Base-by-base conservation (phyloP, 2,797 vertebrate species). In the Heterohyrax brucei region DNA sequence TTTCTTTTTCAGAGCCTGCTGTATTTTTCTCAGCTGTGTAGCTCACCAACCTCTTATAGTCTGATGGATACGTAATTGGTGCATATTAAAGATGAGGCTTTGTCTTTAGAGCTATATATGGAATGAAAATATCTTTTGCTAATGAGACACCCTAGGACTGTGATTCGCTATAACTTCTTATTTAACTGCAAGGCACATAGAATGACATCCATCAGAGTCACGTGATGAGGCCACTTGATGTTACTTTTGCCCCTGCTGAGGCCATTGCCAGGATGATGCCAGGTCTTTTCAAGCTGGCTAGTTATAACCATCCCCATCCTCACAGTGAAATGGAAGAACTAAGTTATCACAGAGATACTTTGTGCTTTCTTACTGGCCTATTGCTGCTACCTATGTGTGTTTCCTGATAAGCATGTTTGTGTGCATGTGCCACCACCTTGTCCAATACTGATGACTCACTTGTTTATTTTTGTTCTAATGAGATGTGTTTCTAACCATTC, bases 391-490 rank as follows among this genome's bases (percentile, higher is more conserved):
- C 28, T 12, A 0, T 13, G 39, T 87, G 14, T 87, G 22, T 84
- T 59, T 93, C 28, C 33, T 80, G 73, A 91, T 64, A 44, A 76
- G 28, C 0, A 0, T 28, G 39, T 61, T 53, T 44, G 9, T 62
- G 46, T 89, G 87, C 82, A 81, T 87, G 89, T 87, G 46, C 4
- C 10, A 26, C 82, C 82, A 50, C 28, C 46, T 90, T 68, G 48
- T 30, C 95, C 18, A 87, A 44, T 59, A 85, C 83, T 97, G 96
- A 97, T 56, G 3, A 97, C n/a, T 88, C 82, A 89, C 94, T 64
- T 70, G 46, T 72, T 87, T 66, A 21, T 19, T 72, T 98, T 96
- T 81, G 24, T 90, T 83, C 78, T 89, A 70, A 59, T 78, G 21
- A 70, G 9, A 84, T 88, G 94, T 93, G 21, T 64, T 6, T 94